Evolutionary conservation across 2,888 invertebrate genomes (phyloP).

Genomic region (Eupithecia abbreviata): DNA sequence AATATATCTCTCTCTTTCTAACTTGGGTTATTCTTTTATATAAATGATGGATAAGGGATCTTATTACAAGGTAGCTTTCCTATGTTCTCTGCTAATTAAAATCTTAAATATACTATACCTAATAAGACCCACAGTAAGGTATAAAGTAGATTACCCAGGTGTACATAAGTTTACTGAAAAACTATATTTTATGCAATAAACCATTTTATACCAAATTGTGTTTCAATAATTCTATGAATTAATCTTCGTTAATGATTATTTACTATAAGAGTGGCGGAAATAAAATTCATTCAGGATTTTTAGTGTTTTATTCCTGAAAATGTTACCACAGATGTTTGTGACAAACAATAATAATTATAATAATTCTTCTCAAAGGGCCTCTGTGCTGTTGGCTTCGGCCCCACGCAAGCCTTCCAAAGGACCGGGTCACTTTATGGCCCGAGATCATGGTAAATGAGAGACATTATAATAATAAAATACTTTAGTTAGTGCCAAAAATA

Average conservation of each 20-base stretch:
- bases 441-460: no score
- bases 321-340: conserved; percentile 23
- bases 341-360: conserved; percentile 19
- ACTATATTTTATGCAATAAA: conserved; percentile 23
- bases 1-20: background rate
- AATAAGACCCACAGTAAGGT: background rate
- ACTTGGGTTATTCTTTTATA: background rate
- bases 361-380: no score
- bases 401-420: no score
- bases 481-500: conserved; percentile 28
- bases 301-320: conserved; percentile 23
- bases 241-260: background rate
- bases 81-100: background rate
- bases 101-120: background rate
- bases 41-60: background rate
- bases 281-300: background rate
- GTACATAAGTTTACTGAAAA: background rate
- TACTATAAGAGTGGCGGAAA: background rate
- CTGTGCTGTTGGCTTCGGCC: no score
- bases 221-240: background rate
- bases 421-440: no score
- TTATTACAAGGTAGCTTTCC: background rate
- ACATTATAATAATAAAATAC: conserved; percentile 20
- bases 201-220: conserved; percentile 14
- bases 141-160: background rate